Percentiles rank a stretch among this genome's conserved stretches.
Evolutionary conservation across 2,797 vertebrate species (phyloP).

Genomic region (Myripristis jacobus): DNA sequence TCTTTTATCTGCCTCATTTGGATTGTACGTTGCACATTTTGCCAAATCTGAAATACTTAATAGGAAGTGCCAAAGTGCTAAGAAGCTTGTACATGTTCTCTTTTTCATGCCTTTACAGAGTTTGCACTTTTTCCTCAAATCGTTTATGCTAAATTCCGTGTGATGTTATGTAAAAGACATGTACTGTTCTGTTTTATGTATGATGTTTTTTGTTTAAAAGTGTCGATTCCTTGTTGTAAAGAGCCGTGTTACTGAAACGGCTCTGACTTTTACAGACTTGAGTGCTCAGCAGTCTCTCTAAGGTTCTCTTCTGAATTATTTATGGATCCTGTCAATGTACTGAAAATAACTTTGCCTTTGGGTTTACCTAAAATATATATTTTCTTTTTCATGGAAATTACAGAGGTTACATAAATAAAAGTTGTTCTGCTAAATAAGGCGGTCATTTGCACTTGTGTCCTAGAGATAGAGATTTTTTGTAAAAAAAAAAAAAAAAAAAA

Average conservation of each 20-base stretch:
- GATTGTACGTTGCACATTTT: background rate
- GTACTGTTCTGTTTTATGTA: too few relatives aligned
- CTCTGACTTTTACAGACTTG: background rate
- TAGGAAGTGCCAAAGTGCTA: background rate
- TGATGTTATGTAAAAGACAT: background rate
- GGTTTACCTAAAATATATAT: slow-evolving; percentile 13
- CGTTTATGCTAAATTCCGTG: background rate
- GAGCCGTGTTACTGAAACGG: background rate
- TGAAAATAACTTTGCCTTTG: slow-evolving; percentile 10
- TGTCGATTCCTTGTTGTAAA: background rate
- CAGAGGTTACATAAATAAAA: slow-evolving; percentile 18
- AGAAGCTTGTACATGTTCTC: too few relatives aligned
- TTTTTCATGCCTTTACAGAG: background rate
- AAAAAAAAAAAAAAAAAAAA: slow-evolving; percentile 50
- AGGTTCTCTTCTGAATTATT: slow-evolving; percentile 7
- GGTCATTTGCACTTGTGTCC: slow-evolving; percentile 57
- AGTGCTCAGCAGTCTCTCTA: background rate
- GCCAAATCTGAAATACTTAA: background rate
- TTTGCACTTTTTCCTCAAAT: background rate
- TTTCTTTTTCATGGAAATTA: slow-evolving; percentile 23
- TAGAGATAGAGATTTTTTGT: slow-evolving; percentile 46
- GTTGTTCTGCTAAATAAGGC: background rate
- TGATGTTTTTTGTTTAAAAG: too few relatives aligned
- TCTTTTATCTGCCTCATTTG: background rate
- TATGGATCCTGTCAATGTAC: background rate